A percentile compares a stretch with the other conserved stretches of the same genome.
Conservation (phyloP, 64 coral and sea anemone genomes). For the Trachythela sp. region DNA sequence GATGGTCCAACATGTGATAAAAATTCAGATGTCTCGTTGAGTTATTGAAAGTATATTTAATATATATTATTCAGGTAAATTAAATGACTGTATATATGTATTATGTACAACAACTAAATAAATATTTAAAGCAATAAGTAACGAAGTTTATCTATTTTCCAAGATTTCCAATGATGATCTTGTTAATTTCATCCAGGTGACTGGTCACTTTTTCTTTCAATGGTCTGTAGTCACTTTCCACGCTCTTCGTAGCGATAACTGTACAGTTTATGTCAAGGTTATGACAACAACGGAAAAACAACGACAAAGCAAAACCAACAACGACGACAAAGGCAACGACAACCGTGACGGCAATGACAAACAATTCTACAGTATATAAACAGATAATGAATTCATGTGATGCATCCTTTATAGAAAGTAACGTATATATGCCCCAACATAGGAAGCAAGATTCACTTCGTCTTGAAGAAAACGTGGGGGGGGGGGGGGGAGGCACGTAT, state of each 20-base stretch:
- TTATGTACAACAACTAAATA: background rate
- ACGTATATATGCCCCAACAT: too few species aligned
- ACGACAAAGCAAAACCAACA: background rate
- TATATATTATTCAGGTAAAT: background rate
- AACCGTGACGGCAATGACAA: too few species aligned
- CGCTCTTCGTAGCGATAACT: constrained; percentile 87
- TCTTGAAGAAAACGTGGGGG: too few species aligned
- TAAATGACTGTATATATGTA: background rate
- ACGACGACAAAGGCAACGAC: background rate
- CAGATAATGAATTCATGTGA: too few species aligned
- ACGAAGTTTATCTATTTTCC: constrained; percentile 40
- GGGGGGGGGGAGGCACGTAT: too few species aligned
- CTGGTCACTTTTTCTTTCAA: constrained; percentile 72
- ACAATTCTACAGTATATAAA: too few species aligned
- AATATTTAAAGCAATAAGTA: background rate
- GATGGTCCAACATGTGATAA: too few species aligned
- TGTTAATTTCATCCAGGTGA: constrained; percentile 90
- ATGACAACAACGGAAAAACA: background rate
- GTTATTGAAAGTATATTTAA: too few species aligned
- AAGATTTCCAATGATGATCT: constrained; percentile 65
- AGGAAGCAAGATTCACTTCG: too few species aligned
- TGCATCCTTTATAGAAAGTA: too few species aligned
- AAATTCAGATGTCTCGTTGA: too few species aligned
- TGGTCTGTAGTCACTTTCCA: constrained; percentile 90
- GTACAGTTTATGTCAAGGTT: constrained; percentile 23